These are phyloP conservation scores for Oxyura jamaicensis DNA, from an alignment of 2,113 vertebrate species.

Conservation along the genomic window DNA sequence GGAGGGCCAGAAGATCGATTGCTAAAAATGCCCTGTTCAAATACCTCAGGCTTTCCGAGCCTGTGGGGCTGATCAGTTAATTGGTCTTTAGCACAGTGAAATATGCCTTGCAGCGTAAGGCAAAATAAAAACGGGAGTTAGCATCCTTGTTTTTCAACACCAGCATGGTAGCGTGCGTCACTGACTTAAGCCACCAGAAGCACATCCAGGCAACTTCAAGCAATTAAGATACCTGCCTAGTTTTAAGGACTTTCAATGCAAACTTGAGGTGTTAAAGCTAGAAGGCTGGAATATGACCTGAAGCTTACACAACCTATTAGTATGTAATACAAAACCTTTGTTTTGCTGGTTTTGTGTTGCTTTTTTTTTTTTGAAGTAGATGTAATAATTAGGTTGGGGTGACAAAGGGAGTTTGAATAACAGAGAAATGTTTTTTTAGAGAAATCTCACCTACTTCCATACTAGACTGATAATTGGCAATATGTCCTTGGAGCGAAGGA, in stretches of 20 bases:
- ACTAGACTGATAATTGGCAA: not conserved
- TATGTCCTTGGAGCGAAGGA: not conserved
- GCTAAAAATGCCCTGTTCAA: not conserved
- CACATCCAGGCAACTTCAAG: not conserved
- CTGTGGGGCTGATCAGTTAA: not conserved
- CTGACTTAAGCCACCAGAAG: not conserved
- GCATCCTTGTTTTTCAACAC: not conserved
- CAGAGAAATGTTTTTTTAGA: not conserved
- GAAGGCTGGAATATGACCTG: not conserved
- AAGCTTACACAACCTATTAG: not conserved
- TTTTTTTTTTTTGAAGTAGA: not conserved
- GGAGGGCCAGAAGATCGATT: not conserved
- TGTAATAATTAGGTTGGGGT: not conserved
- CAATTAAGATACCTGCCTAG: not conserved
- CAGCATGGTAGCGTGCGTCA: not conserved
- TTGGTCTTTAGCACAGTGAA: not conserved
- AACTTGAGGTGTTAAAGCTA: not conserved
- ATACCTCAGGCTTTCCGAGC: not conserved
- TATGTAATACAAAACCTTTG: not conserved
- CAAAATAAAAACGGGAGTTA: not conserved
- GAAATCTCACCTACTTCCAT: not conserved
- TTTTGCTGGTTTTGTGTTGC: not conserved
- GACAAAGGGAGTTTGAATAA: not conserved
- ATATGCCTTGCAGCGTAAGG: not conserved
- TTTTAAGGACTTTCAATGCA: not conserved